Percentiles rank a stretch among this genome's conserved stretches.
These are phyloP conservation scores for Pyrrhia umbra DNA, from an alignment of 2,888 invertebrate species.

Conservation along the genomic window DNA sequence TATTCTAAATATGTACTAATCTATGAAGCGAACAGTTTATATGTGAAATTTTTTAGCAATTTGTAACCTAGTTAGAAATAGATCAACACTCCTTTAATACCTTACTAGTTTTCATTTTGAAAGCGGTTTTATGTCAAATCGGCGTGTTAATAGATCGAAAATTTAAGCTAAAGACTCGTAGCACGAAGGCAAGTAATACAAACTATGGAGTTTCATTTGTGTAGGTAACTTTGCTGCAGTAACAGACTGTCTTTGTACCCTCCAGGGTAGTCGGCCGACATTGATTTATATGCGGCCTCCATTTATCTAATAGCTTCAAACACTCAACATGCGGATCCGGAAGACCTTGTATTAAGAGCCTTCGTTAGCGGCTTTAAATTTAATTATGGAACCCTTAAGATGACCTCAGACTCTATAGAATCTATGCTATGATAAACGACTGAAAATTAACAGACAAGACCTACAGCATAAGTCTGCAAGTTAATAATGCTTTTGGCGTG, in stretches of 20 bases:
- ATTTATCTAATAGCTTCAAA: constrained; percentile 63
- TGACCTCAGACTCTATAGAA: constrained; percentile 15
- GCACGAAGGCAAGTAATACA: neutral
- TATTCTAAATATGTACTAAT: no score
- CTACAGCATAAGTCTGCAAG: neutral
- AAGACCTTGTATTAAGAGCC: constrained; percentile 28
- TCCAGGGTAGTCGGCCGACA: constrained; percentile 35
- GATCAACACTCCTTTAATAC: no score
- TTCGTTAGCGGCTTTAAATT: constrained; percentile 47
- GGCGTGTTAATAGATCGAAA: neutral
- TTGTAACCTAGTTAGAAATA: no score
- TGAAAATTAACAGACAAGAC: constrained; percentile 9
- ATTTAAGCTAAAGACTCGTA: constrained; percentile 8
- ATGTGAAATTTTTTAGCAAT: no score
- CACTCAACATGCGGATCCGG: constrained; percentile 31
- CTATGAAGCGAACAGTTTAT: no score
- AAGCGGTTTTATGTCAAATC: neutral
- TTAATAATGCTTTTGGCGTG: no score
- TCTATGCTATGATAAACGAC: constrained; percentile 26
- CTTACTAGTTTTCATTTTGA: no score
- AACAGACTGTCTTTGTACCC: constrained; percentile 21
- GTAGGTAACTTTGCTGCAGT: constrained; percentile 31
- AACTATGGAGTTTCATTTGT: constrained; percentile 28
- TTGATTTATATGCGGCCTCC: constrained; percentile 65
- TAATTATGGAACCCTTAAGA: constrained; percentile 26